A percentile compares a stretch with the other conserved stretches of the same genome.
phyloP scores from a whole-genome alignment of 2,797 vertebrate species.

The Discoglossus pictus region DNA sequence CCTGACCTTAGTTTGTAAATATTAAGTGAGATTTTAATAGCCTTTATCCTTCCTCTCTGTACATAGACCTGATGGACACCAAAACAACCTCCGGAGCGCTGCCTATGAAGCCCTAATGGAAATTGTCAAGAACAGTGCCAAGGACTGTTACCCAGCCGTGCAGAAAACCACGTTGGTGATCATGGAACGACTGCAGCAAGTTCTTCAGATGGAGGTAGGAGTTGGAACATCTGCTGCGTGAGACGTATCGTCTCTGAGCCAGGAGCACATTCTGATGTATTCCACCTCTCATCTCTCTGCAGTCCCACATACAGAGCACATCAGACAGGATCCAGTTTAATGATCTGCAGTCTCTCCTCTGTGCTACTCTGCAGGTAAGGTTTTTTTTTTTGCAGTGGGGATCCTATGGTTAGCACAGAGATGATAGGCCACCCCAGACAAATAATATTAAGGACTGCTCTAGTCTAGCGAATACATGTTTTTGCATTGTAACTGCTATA shows the following conservation, averaged over 20 bases:
- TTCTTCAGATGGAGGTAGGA: constrained; percentile 97
- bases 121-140: constrained; percentile 98
- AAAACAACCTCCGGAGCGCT: constrained; percentile 95
- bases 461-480: no score
- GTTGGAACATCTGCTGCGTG: background rate
- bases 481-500: no score
- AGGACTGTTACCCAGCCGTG: constrained; percentile 98
- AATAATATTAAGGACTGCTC: no score
- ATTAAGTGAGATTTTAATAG: constrained; percentile 22
- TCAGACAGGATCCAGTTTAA: constrained; percentile 98
- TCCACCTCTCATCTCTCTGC: constrained; percentile 31
- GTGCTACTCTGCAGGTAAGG: constrained; percentile 94
- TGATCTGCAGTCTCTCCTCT: constrained; percentile 95
- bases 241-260: background rate
- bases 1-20: background rate
- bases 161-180: constrained; percentile 98
- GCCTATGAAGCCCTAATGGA: constrained; percentile 98
- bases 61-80: constrained; percentile 90
- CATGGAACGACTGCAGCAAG: constrained; percentile 96
- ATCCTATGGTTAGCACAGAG: no score
- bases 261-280: constrained; percentile 12
- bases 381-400: background rate
- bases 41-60: constrained; percentile 15
- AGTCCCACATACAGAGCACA: constrained; percentile 99
- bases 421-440: no score